A percentile compares a stretch with the other conserved stretches of the same genome.
Conservation (phyloP, 2,797 vertebrate species). For the Rhinichthys osculus region DNA sequence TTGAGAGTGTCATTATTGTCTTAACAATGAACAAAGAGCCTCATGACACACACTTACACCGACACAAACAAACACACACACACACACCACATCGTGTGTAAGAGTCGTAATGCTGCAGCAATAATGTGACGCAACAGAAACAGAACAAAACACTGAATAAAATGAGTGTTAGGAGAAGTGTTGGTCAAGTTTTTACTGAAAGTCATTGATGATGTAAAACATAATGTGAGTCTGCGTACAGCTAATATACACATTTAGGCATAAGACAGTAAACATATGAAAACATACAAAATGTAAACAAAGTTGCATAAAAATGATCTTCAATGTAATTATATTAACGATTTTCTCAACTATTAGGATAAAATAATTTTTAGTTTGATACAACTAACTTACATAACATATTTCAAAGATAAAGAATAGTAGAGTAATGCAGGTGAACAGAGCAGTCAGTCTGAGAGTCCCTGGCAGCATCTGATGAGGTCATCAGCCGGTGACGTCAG, state of each 20-base stretch:
- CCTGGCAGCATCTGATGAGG: too few species aligned
- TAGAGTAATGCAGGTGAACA: not conserved
- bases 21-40: constrained; percentile 36
- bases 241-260: not conserved
- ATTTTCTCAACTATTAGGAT: not conserved
- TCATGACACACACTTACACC: not conserved
- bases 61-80: not conserved
- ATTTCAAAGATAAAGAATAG: not conserved
- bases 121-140: not conserved
- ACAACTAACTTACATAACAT: not conserved
- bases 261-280: not conserved
- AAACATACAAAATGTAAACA: constrained; percentile 21
- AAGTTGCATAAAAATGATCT: constrained; percentile 1
- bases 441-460: not conserved
- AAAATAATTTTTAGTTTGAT: not conserved
- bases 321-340: not conserved
- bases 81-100: not conserved
- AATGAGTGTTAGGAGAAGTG: not conserved
- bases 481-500: too few species aligned
- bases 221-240: not conserved
- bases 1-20: not conserved
- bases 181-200: not conserved
- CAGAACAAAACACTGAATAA: not conserved
- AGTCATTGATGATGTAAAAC: not conserved
- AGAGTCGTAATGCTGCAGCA: not conserved